Evolutionary conservation across 2,888 invertebrate genomes (phyloP).

Genomic region (Hyposoter dolosus): DNA sequence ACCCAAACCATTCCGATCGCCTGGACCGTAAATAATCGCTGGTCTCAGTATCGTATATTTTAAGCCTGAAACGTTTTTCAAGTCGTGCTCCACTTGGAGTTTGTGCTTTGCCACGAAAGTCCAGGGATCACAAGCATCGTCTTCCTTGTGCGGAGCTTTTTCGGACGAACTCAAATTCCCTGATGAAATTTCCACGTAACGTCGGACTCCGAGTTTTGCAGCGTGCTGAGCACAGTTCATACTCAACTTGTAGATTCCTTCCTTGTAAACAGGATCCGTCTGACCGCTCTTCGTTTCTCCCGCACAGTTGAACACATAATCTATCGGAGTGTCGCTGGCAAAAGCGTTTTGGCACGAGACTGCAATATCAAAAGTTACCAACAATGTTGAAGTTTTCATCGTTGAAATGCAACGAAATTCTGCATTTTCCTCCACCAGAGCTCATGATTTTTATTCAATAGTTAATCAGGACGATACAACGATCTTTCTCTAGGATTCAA

Average conservation of each 20-base stretch:
- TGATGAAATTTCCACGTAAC: conserved; percentile 94
- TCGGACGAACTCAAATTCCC: conserved; percentile 93
- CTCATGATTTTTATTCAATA: too few relatives aligned
- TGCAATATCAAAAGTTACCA: conserved; percentile 80
- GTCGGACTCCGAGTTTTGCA: conserved; percentile 88
- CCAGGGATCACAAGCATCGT: conserved; percentile 93
- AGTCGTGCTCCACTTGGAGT: conserved; percentile 91
- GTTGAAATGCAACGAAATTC: too few relatives aligned
- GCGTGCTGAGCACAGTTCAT: conserved; percentile 93
- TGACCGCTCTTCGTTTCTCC: conserved; percentile 96
- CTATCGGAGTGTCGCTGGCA: conserved; percentile 88
- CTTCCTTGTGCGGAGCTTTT: conserved; percentile 92
- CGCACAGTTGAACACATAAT: conserved; percentile 95
- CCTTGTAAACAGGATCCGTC: conserved; percentile 95
- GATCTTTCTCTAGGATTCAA: too few relatives aligned
- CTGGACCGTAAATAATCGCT: conserved; percentile 94
- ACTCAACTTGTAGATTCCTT: conserved; percentile 94
- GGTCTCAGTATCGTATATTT: conserved; percentile 93
- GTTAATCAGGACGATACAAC: too few relatives aligned
- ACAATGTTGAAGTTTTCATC: too few relatives aligned
- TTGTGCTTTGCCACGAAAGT: conserved; percentile 94
- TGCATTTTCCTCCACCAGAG: too few relatives aligned
- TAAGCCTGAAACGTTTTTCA: conserved; percentile 89
- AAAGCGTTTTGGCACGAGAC: conserved; percentile 93
- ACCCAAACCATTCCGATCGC: conserved; percentile 94